Percentiles rank a stretch among this genome's conserved stretches.
These are phyloP conservation scores for Sycophila sp. DNA, from an alignment of 1,140 invertebrate species.

Conservation along the genomic window DNA sequence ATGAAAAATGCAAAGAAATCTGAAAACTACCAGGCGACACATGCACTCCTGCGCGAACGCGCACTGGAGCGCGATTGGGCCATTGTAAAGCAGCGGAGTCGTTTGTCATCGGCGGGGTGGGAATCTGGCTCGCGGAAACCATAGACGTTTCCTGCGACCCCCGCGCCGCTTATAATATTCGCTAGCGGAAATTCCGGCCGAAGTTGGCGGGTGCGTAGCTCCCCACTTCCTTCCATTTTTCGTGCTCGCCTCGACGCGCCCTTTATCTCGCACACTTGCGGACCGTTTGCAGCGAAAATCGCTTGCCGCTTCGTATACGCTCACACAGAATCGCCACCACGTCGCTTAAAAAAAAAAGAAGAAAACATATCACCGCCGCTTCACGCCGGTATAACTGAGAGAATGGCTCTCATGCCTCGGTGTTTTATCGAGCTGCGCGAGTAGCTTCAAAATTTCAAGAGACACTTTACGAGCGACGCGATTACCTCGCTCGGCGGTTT, in stretches of 20 bases:
- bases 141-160: not conserved
- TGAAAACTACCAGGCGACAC: too few species aligned
- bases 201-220: not conserved
- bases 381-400: too few species aligned
- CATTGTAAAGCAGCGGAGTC: not conserved
- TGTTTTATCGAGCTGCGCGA: not conserved
- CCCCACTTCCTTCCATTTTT: not conserved
- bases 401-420: not conserved
- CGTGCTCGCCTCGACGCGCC: not conserved
- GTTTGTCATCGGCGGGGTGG: not conserved
- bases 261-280: not conserved
- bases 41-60: not conserved
- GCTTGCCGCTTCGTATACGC: not conserved
- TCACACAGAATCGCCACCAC: not conserved
- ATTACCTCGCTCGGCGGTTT: not conserved
- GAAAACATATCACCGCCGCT: not conserved
- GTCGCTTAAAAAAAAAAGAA: not conserved
- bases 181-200: not conserved
- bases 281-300: not conserved
- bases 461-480: not conserved
- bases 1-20: too few species aligned
- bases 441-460: not conserved
- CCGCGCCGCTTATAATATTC: not conserved
- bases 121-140: not conserved
- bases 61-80: too few species aligned